Base-by-base conservation (phyloP, 2,113 vertebrate genomes). In the Rhabdomys dilectus region DNA sequence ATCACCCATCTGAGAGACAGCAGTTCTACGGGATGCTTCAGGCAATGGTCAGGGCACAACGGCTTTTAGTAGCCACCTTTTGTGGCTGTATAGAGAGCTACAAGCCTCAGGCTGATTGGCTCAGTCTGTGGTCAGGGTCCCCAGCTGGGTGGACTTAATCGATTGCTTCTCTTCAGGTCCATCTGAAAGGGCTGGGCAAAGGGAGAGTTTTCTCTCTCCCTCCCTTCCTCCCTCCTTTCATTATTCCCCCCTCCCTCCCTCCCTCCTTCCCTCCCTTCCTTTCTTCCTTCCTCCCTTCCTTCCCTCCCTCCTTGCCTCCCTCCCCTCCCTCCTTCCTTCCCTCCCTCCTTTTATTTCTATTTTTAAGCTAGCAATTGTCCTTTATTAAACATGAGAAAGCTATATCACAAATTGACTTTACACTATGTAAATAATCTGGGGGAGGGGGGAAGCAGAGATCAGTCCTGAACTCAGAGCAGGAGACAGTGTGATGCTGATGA, bases 341-440 rank as follows among this genome's bases (percentile, higher is more conserved):
- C 4, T 21, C 36, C 8, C 17, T 72, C 70, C 36, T 9, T n/a
- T n/a, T n/a, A n/a, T 39, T 10, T n/a, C 17, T 21, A n/a, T 1
- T 78, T 31, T 78, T 39, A 89, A 77, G 39, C 94, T 92, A 96
- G 8, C 68, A 75, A 81, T 53, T 51, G 21, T 56, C 29, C 93
- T 34, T 95, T 82, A 93, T 95, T 91, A 93, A 91, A 78, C 53
- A 84, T 84, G 51, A 91, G 70, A 97, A 91, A 89, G 77, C n/a
- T 1, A 53, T 51, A 73, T 51, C 29, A 95, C 94, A 76, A 91
- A 78, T 86, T 88, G 66, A 95, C 21, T 96, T 96, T 34, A 91
- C 10, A 91, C 16, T 92, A 70, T 62, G 91, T 84, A 87, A 91
- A 73, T 68, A 82, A 96, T 48, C 62, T 91, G 11, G 24, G 93